Evolutionary conservation across 2,888 invertebrate species (phyloP).

Genomic region (Luperina nickerlii): DNA sequence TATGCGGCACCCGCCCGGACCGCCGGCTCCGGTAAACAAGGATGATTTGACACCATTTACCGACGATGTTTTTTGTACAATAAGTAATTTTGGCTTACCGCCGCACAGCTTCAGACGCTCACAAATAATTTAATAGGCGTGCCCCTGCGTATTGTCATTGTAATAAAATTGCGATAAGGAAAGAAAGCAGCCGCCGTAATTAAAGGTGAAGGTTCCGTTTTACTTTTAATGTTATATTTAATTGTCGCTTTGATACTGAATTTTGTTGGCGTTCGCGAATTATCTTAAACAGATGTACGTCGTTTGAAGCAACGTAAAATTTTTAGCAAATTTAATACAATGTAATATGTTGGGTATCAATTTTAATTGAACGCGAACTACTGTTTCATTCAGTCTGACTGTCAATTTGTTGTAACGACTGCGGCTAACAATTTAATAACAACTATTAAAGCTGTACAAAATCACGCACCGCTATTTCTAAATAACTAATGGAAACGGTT

Average conservation of each 20-base stretch:
- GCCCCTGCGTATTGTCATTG: slow-evolving; percentile 85
- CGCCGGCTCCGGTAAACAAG: slow-evolving; percentile 75
- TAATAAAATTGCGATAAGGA: slow-evolving; percentile 87
- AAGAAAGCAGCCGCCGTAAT: slow-evolving; percentile 84
- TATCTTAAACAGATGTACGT: slow-evolving; percentile 69
- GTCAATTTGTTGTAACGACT: slow-evolving; percentile 61
- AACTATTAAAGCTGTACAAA: slow-evolving; percentile 61
- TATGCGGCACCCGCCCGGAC: slow-evolving; percentile 70
- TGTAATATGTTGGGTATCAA: slow-evolving; percentile 56
- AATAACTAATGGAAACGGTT: slow-evolving; percentile 65
- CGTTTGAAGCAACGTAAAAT: slow-evolving; percentile 58
- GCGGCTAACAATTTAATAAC: slow-evolving; percentile 65
- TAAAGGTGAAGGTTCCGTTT: slow-evolving; percentile 82
- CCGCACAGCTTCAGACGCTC: slow-evolving; percentile 61
- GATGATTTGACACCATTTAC: slow-evolving; percentile 82
- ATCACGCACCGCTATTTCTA: slow-evolving; percentile 61
- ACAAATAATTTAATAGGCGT: slow-evolving; percentile 85
- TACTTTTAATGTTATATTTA: slow-evolving; percentile 79
- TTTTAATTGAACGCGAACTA: slow-evolving; percentile 56
- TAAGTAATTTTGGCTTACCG: slow-evolving; percentile 71
- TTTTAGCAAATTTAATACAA: slow-evolving; percentile 57
- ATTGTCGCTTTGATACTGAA: slow-evolving; percentile 76
- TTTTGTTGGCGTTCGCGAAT: slow-evolving; percentile 69
- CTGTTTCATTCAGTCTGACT: slow-evolving; percentile 65
- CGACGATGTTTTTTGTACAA: slow-evolving; percentile 69